Evolutionary conservation across 2,888 invertebrate genomes (phyloP).

Genomic region (Macrosiphum euphorbiae): DNA sequence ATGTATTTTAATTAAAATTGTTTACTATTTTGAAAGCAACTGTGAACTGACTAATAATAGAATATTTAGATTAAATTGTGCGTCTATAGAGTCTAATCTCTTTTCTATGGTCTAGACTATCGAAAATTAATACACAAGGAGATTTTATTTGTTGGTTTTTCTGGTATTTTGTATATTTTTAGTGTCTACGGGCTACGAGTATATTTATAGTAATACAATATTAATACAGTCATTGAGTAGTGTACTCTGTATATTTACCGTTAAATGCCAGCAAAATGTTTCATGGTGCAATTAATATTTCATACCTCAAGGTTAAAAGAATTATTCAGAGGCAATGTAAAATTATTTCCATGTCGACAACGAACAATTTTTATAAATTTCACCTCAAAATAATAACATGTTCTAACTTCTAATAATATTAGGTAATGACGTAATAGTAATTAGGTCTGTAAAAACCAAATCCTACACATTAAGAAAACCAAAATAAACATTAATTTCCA

Average conservation of each 20-base stretch:
- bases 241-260: not conserved
- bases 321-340: not conserved
- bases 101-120: not conserved
- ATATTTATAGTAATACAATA: not conserved
- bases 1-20: not conserved
- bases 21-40: not conserved
- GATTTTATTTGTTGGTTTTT: not conserved
- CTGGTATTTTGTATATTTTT: not conserved
- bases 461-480: not conserved
- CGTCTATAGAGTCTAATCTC: not conserved
- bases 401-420: too few relatives aligned
- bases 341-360: not conserved
- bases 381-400: not conserved
- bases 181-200: not conserved
- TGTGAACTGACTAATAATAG: not conserved
- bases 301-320: slow-evolving; percentile 28
- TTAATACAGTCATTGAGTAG: not conserved
- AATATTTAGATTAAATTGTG: not conserved
- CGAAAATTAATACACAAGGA: not conserved
- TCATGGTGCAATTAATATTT: not conserved
- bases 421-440: not conserved
- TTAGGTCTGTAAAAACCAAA: not conserved
- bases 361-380: not conserved
- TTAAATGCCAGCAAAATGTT: not conserved
- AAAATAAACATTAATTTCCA: not conserved